Evolutionary conservation across 2,888 invertebrate genomes (phyloP).

Genomic region (Coelogynopora nodosa): DNA sequence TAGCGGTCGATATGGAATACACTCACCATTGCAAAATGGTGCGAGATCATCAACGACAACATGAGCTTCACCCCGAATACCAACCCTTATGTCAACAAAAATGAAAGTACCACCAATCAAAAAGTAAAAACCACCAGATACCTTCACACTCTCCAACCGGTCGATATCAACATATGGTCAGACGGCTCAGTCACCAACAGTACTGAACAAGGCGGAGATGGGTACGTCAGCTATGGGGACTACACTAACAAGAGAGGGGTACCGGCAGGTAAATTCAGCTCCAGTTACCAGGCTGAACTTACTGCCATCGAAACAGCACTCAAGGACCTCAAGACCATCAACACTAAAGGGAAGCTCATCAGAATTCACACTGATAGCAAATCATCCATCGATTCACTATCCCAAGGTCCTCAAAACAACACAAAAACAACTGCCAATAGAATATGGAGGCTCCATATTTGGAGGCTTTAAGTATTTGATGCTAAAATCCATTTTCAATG

Average conservation of each 20-base stretch:
- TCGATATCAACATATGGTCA: constrained; percentile 3
- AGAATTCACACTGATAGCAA: constrained; percentile 10
- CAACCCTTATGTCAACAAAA: neutral
- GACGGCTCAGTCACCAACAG: constrained; percentile 7
- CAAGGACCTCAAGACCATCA: constrained; percentile 15
- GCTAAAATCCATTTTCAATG: constrained; percentile 12
- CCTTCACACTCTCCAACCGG: constrained; percentile 17
- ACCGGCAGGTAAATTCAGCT: neutral
- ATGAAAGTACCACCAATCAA: neutral
- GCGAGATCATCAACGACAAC: no score
- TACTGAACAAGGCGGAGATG: constrained; percentile 6
- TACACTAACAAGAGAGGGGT: constrained; percentile 20
- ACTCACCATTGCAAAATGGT: no score
- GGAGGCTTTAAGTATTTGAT: neutral
- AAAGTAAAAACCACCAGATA: constrained; percentile 18
- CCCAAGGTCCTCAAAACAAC: neutral
- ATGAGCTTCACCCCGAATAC: neutral
- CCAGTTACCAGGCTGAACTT: neutral
- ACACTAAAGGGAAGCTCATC: constrained; percentile 7
- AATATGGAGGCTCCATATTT: neutral
- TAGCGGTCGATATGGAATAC: no score
- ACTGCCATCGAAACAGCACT: neutral
- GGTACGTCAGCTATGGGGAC: neutral
- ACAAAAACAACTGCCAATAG: constrained; percentile 3
- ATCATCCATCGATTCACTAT: constrained; percentile 14